Evolutionary conservation across 2,888 invertebrate genomes (phyloP), one percentile per base, ranked within the genome.

Genomic region (Himalopsyche anomala): DNA sequence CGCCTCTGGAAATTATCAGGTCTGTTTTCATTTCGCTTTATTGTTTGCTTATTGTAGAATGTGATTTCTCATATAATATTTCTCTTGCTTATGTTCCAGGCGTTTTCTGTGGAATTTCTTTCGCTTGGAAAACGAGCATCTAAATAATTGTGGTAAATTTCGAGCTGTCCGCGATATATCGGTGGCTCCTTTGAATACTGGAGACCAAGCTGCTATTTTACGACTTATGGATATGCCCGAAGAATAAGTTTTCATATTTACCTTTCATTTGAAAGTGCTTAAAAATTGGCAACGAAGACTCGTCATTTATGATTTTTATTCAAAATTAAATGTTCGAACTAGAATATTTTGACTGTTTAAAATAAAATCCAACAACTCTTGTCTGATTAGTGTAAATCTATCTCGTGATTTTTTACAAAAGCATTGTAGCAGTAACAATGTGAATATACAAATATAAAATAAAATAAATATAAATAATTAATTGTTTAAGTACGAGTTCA

Each of bases 21-120:
- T 92, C 89, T 89, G 88, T 40, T 19, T 11, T 55, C 1, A 36
- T 81, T 81, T 51, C 11, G 5, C 6, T 54, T 55, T 81, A 42
- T 80, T 36, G 17, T 81, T 87, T n/a, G 80, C 15, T 42, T 12
- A 87, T 80, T 56, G 11, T 38, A 15, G 12, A 19, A 83, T 19
- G 17, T 74, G 11, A 5, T 17, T 74, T 69, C 38, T 69, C n/a
- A 83, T 28, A 28, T 38, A 17, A 36, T 56, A 4, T 40, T 11
- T 38, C 19, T 17, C 36, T 4, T 19, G 38, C 40, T 69, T 74
- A 55, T 86, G 12, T 80, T 86, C 12, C 90, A 93, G 94, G 87
- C 92, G 96, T 83, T 98, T 97, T 91, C 95, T 98, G 17, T 97
- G 97, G 97, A 97, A 97, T 91, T 97, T 96, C 90, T 97, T 97